Base-by-base conservation (phyloP, 2,797 vertebrate species). In the Nyctalus aviator region DNA sequence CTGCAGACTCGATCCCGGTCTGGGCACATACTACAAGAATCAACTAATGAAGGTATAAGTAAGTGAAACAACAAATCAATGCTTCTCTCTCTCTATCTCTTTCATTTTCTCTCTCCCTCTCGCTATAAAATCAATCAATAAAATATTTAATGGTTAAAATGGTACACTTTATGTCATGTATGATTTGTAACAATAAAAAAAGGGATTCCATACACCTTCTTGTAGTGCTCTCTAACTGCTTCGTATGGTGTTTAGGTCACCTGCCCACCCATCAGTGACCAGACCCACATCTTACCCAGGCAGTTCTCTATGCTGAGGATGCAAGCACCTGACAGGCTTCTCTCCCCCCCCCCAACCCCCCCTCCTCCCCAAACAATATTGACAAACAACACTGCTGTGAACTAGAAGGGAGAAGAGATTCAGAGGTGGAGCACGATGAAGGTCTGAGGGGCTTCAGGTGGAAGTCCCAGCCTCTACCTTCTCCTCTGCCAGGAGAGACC, bases 351-450 rank as follows among this genome's bases (percentile, higher is more conserved):
- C 18, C 20, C 1, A n/a, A n/a, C 37, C 27, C 41, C 6, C 17
- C 37, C 37, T 1, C 6, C 37, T 6, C 37, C 37, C 4, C 37
- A 6, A 41, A 41, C 37, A 41, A 41, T 6, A 41, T 6, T 7
- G 66, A 68, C 30, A 15, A 53, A 30, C 0, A 25, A 53, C 4
- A 14, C 6, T 32, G 7, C 8, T 1, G 8, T 18, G 41, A 83
- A 55, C 17, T 6, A 35, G 78, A 64, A 50, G 11, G 21, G 11
- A 18, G 44, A 35, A 78, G 71, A 73, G 35, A 23, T 32, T 85
- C 50, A 83, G 81, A 46, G 71, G 41, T 11, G 37, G 75, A 72
- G 95, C 79, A 62, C 82, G 79, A 83, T 66, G 83, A 53, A 84
- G 62, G 62, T 69, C 79, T 8, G 8, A 9, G n/a, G 37, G 35